phyloP scores from a whole-genome alignment of 2,888 invertebrate species.

The Mycalesis mineus region DNA sequence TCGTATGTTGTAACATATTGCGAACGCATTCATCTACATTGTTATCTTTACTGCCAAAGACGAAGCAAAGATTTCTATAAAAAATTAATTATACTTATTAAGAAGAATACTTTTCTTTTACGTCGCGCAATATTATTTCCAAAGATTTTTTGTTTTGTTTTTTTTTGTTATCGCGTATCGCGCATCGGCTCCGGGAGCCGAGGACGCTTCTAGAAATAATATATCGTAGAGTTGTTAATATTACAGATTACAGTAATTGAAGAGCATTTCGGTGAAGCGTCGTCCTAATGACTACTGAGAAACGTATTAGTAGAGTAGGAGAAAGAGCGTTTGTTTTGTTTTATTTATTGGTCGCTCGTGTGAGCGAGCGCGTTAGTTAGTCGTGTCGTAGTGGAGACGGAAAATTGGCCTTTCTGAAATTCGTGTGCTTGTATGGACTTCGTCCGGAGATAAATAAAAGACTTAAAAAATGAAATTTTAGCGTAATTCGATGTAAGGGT shows the following conservation, averaged over 20 bases:
- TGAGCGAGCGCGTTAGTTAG: constrained; percentile 31
- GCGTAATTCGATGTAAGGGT: constrained; percentile 33
- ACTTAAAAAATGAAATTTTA: constrained; percentile 68
- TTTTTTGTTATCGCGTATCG: constrained; percentile 10
- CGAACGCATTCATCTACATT: background rate
- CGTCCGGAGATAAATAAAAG: constrained; percentile 69
- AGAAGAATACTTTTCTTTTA: constrained; percentile 29
- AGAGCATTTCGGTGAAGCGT: no score
- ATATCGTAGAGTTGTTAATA: no score
- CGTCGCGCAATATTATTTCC: constrained; percentile 45
- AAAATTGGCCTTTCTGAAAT: constrained; percentile 67
- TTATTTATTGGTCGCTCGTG: background rate
- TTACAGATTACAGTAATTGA: no score
- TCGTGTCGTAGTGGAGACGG: constrained; percentile 32
- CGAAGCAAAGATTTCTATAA: constrained; percentile 39
- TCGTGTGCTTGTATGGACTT: constrained; percentile 68
- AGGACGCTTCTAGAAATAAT: no score
- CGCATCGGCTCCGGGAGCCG: no score
- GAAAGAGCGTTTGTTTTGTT: background rate
- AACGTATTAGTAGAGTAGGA: background rate
- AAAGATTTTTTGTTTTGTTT: constrained; percentile 42
- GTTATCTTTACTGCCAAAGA: constrained; percentile 49
- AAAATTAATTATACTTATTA: background rate
- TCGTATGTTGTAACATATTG: no score
- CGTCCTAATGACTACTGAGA: no score